A percentile compares a stretch with the other conserved stretches of the same genome.
phyloP scores from a whole-genome alignment of 2,888 invertebrate genomes.

The Andrena bucephala region DNA sequence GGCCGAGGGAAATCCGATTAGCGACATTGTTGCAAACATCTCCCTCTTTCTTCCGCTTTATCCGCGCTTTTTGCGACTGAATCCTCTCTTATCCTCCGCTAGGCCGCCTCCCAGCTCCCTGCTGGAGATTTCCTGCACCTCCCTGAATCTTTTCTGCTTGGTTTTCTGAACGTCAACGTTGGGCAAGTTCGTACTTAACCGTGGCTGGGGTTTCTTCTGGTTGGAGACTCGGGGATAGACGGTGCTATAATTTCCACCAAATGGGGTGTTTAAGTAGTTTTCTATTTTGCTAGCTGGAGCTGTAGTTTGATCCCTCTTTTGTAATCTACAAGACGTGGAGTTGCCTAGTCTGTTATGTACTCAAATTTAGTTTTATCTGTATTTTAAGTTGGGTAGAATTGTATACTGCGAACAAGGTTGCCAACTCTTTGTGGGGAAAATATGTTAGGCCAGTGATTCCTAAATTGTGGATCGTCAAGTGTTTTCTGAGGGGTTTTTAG shows the following conservation, averaged over 20 bases:
- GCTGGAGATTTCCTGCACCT: too few relatives aligned
- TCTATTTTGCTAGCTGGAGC: background rate
- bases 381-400: too few relatives aligned
- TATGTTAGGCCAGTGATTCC: too few relatives aligned
- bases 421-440: too few relatives aligned
- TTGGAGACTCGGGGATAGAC: background rate
- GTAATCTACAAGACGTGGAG: background rate
- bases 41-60: background rate
- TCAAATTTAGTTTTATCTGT: background rate
- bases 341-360: background rate
- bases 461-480: too few relatives aligned
- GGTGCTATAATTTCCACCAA: background rate
- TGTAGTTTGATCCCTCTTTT: background rate
- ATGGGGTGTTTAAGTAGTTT: background rate
- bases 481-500: too few relatives aligned
- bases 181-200: background rate
- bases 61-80: background rate
- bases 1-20: slow-evolving; percentile 67
- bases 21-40: slow-evolving; percentile 24
- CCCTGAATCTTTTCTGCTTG: background rate
- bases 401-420: too few relatives aligned
- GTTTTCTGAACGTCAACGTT: background rate
- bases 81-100: background rate
- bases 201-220: background rate
- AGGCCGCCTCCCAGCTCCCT: background rate